Conservation (phyloP, 37 sponge, comb jelly and placozoan genomes). For the Halisarca cf. caerulea region DNA sequence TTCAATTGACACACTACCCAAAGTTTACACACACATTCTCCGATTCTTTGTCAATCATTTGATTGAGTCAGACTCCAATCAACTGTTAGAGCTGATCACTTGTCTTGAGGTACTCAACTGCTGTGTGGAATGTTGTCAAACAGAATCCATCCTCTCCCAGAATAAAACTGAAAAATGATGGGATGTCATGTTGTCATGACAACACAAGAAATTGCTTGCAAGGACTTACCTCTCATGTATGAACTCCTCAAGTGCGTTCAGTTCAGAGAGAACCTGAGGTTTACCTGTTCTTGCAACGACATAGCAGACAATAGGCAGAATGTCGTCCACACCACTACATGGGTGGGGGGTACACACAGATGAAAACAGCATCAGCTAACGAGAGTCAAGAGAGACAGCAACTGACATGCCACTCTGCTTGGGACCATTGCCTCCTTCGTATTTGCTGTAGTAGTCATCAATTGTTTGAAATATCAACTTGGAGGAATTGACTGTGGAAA, state of each 20-base stretch:
- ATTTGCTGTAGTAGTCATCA: conserved; percentile 52
- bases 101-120: conserved; percentile 47
- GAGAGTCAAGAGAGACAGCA: background rate
- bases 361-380: background rate
- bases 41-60: no score
- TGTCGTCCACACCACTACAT: conserved; percentile 85
- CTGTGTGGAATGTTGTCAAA: conserved; percentile 88
- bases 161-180: conserved; percentile 72
- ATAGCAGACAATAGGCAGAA: conserved; percentile 88
- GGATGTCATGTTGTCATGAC: background rate
- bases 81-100: no score
- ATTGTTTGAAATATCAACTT: conserved; percentile 56
- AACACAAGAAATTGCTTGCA: background rate
- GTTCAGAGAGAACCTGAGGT: conserved; percentile 85
- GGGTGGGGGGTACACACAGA: background rate
- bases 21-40: no score
- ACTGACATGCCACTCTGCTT: conserved; percentile 26
- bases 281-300: conserved; percentile 59
- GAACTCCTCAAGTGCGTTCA: conserved; percentile 81
- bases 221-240: conserved; percentile 74
- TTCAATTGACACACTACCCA: no score
- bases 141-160: conserved; percentile 95
- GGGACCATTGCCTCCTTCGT: conserved; percentile 9
- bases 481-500: conserved; percentile 43
- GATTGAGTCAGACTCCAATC: no score